phyloP scores from a whole-genome alignment of 1,140 invertebrate species.

The Lethrus apterus region DNA sequence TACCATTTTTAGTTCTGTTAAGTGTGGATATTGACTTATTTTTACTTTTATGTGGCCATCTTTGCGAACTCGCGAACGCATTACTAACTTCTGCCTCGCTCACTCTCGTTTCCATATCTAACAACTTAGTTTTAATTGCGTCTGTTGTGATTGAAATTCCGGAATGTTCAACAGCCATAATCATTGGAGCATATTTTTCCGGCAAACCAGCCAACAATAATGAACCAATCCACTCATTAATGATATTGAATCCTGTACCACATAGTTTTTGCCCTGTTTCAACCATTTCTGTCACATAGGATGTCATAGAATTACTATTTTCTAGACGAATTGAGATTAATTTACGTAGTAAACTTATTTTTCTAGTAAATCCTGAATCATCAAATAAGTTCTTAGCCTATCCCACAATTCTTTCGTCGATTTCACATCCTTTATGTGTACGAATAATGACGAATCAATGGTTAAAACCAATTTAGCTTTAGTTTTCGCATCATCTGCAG shows the following conservation, averaged over 20 bases:
- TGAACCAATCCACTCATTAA: slow-evolving; percentile 36
- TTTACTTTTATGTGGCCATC: too few relatives aligned
- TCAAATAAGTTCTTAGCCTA: slow-evolving; percentile 28
- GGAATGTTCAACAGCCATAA: slow-evolving; percentile 34
- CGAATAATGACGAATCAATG: slow-evolving; percentile 33
- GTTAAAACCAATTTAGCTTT: slow-evolving; percentile 35
- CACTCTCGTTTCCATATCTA: too few relatives aligned
- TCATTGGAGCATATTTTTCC: slow-evolving; percentile 36
- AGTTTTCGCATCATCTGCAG: slow-evolving; percentile 19
- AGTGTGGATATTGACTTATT: too few relatives aligned
- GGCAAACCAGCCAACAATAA: slow-evolving; percentile 36
- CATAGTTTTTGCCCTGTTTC: slow-evolving; percentile 21
- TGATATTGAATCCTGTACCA: slow-evolving; percentile 27
- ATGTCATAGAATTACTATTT: slow-evolving; percentile 23
- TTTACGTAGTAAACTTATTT: slow-evolving; percentile 27
- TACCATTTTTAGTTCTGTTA: too few relatives aligned
- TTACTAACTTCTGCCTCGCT: too few relatives aligned
- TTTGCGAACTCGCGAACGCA: too few relatives aligned
- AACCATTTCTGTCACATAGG: slow-evolving; percentile 25
- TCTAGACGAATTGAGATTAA: slow-evolving; percentile 29
- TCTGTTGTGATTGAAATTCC: slow-evolving; percentile 21
- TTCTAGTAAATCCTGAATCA: slow-evolving; percentile 26
- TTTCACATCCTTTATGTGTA: slow-evolving; percentile 30
- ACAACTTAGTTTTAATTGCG: slow-evolving; percentile 22
- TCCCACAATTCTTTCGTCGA: slow-evolving; percentile 31